Base-by-base conservation (phyloP, 1,140 invertebrate species). In the Drosophila virilis region DNA sequence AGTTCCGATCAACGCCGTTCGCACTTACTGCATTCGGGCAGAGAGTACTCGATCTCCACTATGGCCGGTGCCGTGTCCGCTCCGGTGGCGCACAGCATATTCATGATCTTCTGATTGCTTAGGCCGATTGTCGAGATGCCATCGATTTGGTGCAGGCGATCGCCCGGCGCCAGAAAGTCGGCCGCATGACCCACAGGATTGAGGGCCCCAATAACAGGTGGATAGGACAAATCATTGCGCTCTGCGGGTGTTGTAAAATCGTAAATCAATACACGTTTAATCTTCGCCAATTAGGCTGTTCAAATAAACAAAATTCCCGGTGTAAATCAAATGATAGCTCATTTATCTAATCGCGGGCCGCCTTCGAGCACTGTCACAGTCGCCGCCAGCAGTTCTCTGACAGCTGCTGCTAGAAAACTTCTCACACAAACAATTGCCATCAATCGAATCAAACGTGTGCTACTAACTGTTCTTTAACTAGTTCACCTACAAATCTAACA, bases 21-120 rank as follows among this genome's bases (percentile, higher is more conserved):
- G 13, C 40, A 84, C 94, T 94, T 93, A 96, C 96, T 94, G 91
- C 95, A 95, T 82, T 95, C 94, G 22, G 96, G 97, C 79, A 97
- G 93, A 69, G 96, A 96, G 90, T 97, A 97, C 86, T 97, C 96
- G 58, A 97, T 94, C 93, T 97, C 96, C 37, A 97, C 93, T 1
- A 95, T 93, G 8, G 97, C 95, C 46, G 94, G 94, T 57, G 95
- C 95, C 51, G 95, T 94, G 7, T 96, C 95, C 0, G 58, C 48
- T 28, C 84, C 90, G 10, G 46, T 68, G 0, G 78, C 71, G 81
- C 96, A 95, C 40, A 97, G 92, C 42, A 97, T 92, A 67, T 94
- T 95, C 51, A 96, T 94, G 1, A 97, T 95, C 90, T 97, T 96
- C 64, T 96, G 95, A 90, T 97, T 97, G 70, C 94, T 95, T 77